Base-by-base conservation (phyloP, 2,113 vertebrate species). In the Syrrhaptes paradoxus region DNA sequence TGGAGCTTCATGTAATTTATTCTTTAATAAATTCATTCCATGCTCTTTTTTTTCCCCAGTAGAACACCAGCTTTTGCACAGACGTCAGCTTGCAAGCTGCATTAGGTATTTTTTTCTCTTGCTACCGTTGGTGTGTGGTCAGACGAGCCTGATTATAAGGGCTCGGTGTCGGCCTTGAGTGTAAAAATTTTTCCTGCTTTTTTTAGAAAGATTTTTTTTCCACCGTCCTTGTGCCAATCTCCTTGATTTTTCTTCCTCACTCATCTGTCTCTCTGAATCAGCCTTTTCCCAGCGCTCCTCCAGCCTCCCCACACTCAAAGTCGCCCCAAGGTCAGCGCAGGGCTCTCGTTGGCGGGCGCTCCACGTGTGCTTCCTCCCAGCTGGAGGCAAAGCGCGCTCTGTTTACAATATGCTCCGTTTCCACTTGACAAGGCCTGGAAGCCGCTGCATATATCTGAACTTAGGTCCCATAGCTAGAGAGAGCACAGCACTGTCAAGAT, bases 231-330 rank as follows among this genome's bases (percentile, higher is more conserved):
- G 76, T 85, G 92, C 95, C 95, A 96, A 95, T 87, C 88, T 67
- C 85, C 57, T 45, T 93, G 87, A 63, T 96, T 80, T 83, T 95
- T 63, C 62, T 70, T 29, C 29, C 63, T 66, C 36, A 32, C 72
- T 95, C 65, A 87, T 65, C 74, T 84, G 71, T 92, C 89, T 91
- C 73, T 86, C 78, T 32, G 88, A 88, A 97, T 93, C 90, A 92
- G 57, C 59, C 89, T 91, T 93, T 68, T 65, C 73, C 78, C 77
- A 77, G 48, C 0, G 36, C 45, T 95, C 52, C 66, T 84, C 70
- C 34, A 83, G 72, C 62, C 76, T 84, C 74, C 70, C 59, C 67
- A 72, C 6, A 46, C 61, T 83, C 82, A 94, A 92, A 91, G 92
- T 86, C 71, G 13, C 65, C 32, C 61, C 85, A 97, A 95, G 85